A percentile compares a stretch with the other conserved stretches of the same genome.
These are phyloP conservation scores for Trematomus bernacchii DNA, from an alignment of 2,797 vertebrate genomes.

Conservation along the genomic window DNA sequence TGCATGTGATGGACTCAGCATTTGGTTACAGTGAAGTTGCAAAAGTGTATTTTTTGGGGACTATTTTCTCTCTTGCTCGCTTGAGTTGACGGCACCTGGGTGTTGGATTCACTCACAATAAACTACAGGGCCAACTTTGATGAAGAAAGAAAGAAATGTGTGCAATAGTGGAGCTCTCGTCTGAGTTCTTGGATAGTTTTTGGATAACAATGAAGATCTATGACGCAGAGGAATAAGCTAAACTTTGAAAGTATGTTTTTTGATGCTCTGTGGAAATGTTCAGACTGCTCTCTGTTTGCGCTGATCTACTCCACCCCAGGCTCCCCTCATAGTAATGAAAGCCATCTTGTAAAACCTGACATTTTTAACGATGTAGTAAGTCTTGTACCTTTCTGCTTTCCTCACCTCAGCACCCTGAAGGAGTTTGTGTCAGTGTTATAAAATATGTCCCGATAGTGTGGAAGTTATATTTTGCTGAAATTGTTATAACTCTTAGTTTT, in stretches of 20 bases:
- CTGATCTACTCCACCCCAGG: conserved; percentile 27
- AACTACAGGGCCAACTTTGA: not conserved
- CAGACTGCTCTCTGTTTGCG: conserved; percentile 1
- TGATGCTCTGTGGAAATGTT: not conserved
- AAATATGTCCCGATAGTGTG: conserved; percentile 37
- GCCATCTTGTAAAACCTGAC: conserved; percentile 63
- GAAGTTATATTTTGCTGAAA: conserved; percentile 36
- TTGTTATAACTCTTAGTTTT: conserved; percentile 26
- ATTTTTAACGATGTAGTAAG: conserved; percentile 50
- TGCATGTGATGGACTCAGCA: not conserved
- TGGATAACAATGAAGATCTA: not conserved
- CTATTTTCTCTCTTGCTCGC: not conserved
- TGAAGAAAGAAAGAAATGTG: not conserved
- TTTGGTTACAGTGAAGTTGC: conserved; percentile 7
- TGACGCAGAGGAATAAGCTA: not conserved
- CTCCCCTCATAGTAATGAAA: conserved; percentile 56
- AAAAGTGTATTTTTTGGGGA: not conserved
- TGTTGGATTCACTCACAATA: not conserved
- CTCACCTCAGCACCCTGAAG: conserved; percentile 32
- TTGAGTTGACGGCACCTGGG: not conserved
- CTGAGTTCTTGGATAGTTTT: not conserved
- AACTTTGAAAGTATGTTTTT: not conserved
- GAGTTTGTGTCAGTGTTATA: conserved; percentile 32
- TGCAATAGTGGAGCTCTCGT: not conserved
- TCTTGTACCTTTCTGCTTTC: conserved; percentile 37